A percentile compares a stretch with the other conserved stretches of the same genome.
phyloP scores from a whole-genome alignment of 1,140 invertebrate genomes.

The Alviniconcha marisindica region DNA sequence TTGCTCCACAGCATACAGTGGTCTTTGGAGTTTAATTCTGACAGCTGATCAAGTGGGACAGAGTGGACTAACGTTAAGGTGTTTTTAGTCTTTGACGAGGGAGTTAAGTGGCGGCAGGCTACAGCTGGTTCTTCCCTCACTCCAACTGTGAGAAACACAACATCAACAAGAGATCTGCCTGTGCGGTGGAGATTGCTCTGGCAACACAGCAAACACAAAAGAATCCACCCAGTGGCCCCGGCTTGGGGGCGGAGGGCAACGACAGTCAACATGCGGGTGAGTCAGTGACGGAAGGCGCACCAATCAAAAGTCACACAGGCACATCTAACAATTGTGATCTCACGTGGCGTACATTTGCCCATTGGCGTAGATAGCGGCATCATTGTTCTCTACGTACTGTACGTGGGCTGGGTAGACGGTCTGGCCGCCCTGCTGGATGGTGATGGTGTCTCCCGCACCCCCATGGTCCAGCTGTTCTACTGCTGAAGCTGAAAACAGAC shows the following conservation, averaged over 20 bases:
- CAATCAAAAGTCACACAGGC: constrained; percentile 33
- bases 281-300: background rate
- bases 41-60: no score
- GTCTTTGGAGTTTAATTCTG: no score
- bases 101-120: no score
- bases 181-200: background rate
- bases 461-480: constrained; percentile 60
- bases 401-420: constrained; percentile 81
- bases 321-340: constrained; percentile 46
- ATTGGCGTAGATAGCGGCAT: constrained; percentile 84
- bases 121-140: background rate
- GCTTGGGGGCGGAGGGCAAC: background rate
- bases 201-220: constrained; percentile 20
- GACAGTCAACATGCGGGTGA: constrained; percentile 27
- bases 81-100: no score
- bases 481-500: constrained; percentile 54
- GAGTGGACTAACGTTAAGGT: no score
- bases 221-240: no score
- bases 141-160: constrained; percentile 23
- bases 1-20: no score
- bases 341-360: constrained; percentile 79
- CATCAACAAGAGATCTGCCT: constrained; percentile 19
- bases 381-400: constrained; percentile 83
- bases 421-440: constrained; percentile 72
- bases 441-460: constrained; percentile 69